Conservation (phyloP, 2,113 vertebrate genomes). For the Theropithecus gelada region DNA sequence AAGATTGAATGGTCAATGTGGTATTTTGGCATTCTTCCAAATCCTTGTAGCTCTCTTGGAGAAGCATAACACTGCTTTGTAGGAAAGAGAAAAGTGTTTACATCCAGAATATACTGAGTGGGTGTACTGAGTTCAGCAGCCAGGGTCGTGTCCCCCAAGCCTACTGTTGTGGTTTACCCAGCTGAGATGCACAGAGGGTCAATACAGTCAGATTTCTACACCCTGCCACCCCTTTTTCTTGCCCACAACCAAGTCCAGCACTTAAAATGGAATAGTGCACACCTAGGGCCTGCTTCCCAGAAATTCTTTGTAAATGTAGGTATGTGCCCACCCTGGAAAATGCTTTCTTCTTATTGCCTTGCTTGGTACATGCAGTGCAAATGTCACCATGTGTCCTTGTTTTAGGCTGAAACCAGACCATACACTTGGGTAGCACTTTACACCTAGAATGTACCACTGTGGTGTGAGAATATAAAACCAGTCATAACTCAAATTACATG, state of each 20-base stretch:
- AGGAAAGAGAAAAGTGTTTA: conserved; percentile 65
- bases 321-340: not conserved
- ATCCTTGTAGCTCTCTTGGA: conserved; percentile 49
- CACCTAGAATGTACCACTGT: not conserved
- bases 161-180: conserved; percentile 31
- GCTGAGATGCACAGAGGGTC: conserved; percentile 17
- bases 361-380: not conserved
- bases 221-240: not conserved
- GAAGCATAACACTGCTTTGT: conserved; percentile 41
- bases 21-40: conserved; percentile 50
- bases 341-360: conserved; percentile 29
- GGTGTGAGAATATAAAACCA: not conserved
- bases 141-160: conserved; percentile 15
- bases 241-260: not conserved
- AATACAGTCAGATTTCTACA: not conserved
- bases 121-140: conserved; percentile 55
- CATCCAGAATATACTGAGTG: conserved; percentile 46
- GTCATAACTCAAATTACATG: not conserved
- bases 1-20: conserved; percentile 35
- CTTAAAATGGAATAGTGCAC: not conserved
- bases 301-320: not conserved
- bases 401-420: not conserved
- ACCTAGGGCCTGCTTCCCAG: not conserved
- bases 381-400: not conserved
- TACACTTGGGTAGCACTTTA: not conserved